phyloP scores from a whole-genome alignment of 2,888 invertebrate species.

The Phragmatobia fuliginosa region DNA sequence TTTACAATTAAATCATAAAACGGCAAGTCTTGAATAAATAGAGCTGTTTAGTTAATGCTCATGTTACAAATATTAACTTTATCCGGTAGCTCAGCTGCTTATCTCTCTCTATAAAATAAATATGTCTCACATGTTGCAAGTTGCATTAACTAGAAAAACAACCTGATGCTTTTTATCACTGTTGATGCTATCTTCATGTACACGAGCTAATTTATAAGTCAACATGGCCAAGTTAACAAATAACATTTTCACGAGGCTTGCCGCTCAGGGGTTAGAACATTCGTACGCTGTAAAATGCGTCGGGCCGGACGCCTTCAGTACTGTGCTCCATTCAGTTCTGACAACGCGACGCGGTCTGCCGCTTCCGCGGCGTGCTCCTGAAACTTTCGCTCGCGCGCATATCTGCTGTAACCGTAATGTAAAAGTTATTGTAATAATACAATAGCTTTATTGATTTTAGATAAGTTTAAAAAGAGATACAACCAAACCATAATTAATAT shows the following conservation, averaged over 20 bases:
- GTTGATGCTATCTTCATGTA: slow-evolving; percentile 47
- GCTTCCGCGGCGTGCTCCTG: slow-evolving; percentile 59
- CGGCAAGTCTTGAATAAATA: background rate
- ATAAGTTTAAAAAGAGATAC: background rate
- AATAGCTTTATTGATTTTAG: background rate
- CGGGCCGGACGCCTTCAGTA: slow-evolving; percentile 27
- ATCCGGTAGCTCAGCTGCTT: slow-evolving; percentile 7
- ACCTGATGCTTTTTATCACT: slow-evolving; percentile 43
- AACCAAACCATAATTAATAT: background rate
- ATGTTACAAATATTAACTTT: slow-evolving; percentile 1
- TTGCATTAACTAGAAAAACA: slow-evolving; percentile 43
- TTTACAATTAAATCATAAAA: background rate
- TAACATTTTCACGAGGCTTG: slow-evolving; percentile 51
- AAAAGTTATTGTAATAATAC: background rate
- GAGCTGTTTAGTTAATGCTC: background rate
- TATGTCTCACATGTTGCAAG: slow-evolving; percentile 13
- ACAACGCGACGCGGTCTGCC: slow-evolving; percentile 68
- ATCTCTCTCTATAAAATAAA: background rate
- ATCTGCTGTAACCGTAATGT: slow-evolving; percentile 33
- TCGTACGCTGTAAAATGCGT: slow-evolving; percentile 32
- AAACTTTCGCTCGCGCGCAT: slow-evolving; percentile 68
- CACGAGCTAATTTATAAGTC: slow-evolving; percentile 54
- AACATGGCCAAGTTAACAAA: slow-evolving; percentile 53
- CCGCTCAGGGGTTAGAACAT: slow-evolving; percentile 56
- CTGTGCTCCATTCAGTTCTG: slow-evolving; percentile 69